Conservation (phyloP, 1,140 invertebrate species). For the Nymphalis io region DNA sequence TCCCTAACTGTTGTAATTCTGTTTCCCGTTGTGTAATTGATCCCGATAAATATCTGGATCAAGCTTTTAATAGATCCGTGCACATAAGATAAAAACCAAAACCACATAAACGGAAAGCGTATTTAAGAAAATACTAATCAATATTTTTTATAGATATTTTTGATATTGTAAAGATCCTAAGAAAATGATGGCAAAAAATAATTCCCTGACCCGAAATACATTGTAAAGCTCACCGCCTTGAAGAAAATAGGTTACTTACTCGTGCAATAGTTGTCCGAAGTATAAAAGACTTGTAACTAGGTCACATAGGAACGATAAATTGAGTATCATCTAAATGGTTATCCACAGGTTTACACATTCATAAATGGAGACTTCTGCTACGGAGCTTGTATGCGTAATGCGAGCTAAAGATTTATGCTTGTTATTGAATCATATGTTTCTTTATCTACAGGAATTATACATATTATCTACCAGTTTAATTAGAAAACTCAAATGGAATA, state of each 20-base stretch:
- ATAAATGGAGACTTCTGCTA: not conserved
- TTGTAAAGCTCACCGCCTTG: constrained; percentile 10
- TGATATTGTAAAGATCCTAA: not conserved
- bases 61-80: not conserved
- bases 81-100: not conserved
- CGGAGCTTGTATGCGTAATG: too few species aligned
- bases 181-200: not conserved
- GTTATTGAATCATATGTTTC: too few species aligned
- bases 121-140: not conserved
- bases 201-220: constrained; percentile 23
- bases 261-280: constrained; percentile 25
- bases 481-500: too few species aligned
- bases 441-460: too few species aligned
- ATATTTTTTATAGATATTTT: not conserved
- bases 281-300: constrained; percentile 28
- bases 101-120: not conserved
- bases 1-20: not conserved
- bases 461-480: too few species aligned
- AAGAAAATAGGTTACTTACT: constrained; percentile 25
- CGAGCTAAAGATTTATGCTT: too few species aligned
- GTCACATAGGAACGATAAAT: constrained; percentile 28
- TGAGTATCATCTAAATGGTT: constrained; percentile 19
- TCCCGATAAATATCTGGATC: not conserved
- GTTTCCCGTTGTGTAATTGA: not conserved
- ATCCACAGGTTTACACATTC: constrained; percentile 8